Evolutionary conservation across 2,888 invertebrate genomes (phyloP).

Genomic region (Malacosoma neustria): DNA sequence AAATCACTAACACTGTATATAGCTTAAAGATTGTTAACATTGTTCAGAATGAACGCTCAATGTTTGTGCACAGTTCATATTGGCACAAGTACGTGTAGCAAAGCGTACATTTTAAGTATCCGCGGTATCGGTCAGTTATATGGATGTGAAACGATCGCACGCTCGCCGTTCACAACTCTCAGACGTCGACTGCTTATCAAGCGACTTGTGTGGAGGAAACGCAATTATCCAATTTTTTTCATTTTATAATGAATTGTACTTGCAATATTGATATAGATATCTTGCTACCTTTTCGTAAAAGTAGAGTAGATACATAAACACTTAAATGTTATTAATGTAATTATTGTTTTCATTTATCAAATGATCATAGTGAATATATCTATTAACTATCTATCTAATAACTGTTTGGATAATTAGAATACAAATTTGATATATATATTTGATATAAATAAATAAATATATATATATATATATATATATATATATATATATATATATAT

Average conservation of each 20-base stretch:
- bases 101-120: neutral
- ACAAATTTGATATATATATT: no score
- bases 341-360: no score
- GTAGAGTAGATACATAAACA: no score
- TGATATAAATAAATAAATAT: no score
- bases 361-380: no score
- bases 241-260: neutral
- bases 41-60: neutral
- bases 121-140: neutral
- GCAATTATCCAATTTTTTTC: conserved; percentile 1
- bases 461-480: no score
- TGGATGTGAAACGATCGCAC: neutral
- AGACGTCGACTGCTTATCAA: neutral
- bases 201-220: neutral
- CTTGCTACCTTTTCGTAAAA: neutral
- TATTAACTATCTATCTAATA: no score
- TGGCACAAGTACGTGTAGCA: neutral
- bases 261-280: neutral
- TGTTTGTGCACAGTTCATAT: neutral
- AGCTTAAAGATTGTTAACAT: neutral
- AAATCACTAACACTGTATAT: neutral
- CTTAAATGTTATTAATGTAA: no score
- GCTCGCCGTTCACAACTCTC: neutral
- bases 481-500: no score
- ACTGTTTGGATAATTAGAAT: no score